A percentile compares a stretch with the other conserved stretches of the same genome.
Conservation (phyloP, 2,888 invertebrate species). For the Lymantria monacha region DNA sequence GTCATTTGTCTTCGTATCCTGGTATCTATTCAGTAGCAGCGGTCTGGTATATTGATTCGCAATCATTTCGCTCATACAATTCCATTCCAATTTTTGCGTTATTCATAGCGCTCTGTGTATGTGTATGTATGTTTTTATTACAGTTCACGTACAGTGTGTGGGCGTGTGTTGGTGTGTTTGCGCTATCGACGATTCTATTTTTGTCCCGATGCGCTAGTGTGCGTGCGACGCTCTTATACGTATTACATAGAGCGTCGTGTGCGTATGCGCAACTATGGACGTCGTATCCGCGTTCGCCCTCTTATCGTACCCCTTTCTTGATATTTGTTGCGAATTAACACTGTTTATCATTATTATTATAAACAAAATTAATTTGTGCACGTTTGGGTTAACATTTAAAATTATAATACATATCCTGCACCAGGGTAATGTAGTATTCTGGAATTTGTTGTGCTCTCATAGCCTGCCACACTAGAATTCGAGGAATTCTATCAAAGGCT, state of each 20-base stretch:
- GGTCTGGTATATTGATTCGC: conserved; percentile 8
- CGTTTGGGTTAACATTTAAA: neutral
- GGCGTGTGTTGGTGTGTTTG: conserved; percentile 80
- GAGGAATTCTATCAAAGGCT: too few relatives aligned
- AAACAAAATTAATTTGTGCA: conserved; percentile 7
- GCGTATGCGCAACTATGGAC: conserved; percentile 45
- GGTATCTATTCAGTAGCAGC: conserved; percentile 1
- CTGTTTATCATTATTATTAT: conserved; percentile 27
- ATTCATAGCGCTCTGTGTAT: conserved; percentile 64
- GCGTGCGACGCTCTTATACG: conserved; percentile 35
- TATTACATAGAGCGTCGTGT: conserved; percentile 12
- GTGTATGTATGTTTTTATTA: conserved; percentile 77
- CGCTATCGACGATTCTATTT: conserved; percentile 78
- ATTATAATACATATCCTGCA: neutral
- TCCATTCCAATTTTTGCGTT: conserved; percentile 71
- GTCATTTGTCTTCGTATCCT: neutral
- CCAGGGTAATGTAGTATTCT: too few relatives aligned
- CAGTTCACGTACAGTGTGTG: conserved; percentile 74
- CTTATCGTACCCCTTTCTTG: conserved; percentile 70
- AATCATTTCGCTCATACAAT: conserved; percentile 61
- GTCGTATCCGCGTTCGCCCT: conserved; percentile 68
- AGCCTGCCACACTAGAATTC: too few relatives aligned
- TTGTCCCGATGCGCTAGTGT: conserved; percentile 50
- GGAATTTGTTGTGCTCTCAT: too few relatives aligned
- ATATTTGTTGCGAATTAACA: conserved; percentile 55